Evolutionary conservation across 2,888 invertebrate genomes (phyloP), one percentile per base, ranked within the genome.

Genomic region (Scaptomyza caliginosa): DNA sequence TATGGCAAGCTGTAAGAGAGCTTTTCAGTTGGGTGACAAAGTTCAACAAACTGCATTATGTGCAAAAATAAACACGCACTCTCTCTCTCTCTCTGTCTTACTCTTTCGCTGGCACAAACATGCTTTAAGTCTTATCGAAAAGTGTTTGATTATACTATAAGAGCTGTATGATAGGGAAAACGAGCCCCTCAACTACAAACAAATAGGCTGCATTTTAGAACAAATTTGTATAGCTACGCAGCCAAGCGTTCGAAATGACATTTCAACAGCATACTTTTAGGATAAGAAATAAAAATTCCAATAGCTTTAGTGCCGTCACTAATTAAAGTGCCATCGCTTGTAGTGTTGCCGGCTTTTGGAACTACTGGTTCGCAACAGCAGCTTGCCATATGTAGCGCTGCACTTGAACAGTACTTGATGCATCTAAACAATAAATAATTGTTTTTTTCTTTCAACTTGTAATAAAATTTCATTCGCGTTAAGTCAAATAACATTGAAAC

Each of bases 51-150:
- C 63, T 63, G 28, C 24, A 34, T 50, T 17, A 30, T 36, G n/a
- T 64, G 40, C 54, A 42, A 62, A 64, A 62, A 60, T 54, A 62
- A 62, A 62, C 43, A 54, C 59, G 45, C 51, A 26, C 39, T n/a
- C 11, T 16, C 13, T 5, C 32, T 6, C 11, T 11, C 10, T n/a
- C 17, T 8, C n/a, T n/a, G 4, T 19, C 45, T 3, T 8, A 13
- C 32, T n/a, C n/a, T 26, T 4, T 32, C 26, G 10, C 24, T 24
- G 10, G 8, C 26, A n/a, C n/a, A n/a, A n/a, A n/a, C n/a, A n/a
- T n/a, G n/a, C n/a, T n/a, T n/a, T n/a, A n/a, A n/a, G n/a, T n/a
- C n/a, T n/a, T n/a, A n/a, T n/a, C n/a, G n/a, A n/a, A n/a, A n/a
- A n/a, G n/a, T n/a, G n/a, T n/a, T n/a, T n/a, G n/a, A n/a, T n/a